phyloP scores from a whole-genome alignment of 1,140 invertebrate species.

The Drosophila punjabiensis region DNA sequence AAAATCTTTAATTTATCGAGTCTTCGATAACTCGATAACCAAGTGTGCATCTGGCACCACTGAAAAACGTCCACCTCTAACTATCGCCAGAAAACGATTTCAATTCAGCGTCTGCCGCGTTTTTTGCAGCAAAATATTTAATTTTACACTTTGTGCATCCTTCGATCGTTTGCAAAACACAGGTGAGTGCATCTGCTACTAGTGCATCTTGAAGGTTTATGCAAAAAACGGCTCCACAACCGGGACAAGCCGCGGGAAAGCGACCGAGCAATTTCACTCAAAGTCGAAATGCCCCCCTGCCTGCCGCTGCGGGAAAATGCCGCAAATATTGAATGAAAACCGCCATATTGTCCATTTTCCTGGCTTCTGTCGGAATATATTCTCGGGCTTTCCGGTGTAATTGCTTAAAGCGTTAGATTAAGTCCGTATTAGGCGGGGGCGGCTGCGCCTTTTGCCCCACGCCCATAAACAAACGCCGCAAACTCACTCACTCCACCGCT shows the following conservation, averaged over 20 bases:
- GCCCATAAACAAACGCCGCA: constrained; percentile 82
- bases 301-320: constrained; percentile 63
- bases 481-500: constrained; percentile 59
- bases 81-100: constrained; percentile 14
- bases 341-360: constrained; percentile 62
- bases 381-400: background rate
- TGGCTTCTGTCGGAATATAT: background rate
- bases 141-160: constrained; percentile 47
- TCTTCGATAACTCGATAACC: no score
- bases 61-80: background rate
- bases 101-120: constrained; percentile 65
- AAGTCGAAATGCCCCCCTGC: constrained; percentile 49
- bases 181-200: constrained; percentile 45
- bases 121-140: constrained; percentile 53
- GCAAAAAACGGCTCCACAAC: background rate
- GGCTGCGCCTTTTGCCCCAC: constrained; percentile 54
- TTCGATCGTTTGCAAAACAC: constrained; percentile 27
- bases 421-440: constrained; percentile 7
- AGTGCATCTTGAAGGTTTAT: background rate
- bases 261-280: constrained; percentile 24
- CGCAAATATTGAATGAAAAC: constrained; percentile 77
- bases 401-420: constrained; percentile 14
- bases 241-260: background rate
- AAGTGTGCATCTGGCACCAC: no score
- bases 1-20: no score